Evolutionary conservation across 2,113 vertebrate species (phyloP), one percentile per base, ranked within the genome.

Genomic region (Reinhardtius hippoglossoides): DNA sequence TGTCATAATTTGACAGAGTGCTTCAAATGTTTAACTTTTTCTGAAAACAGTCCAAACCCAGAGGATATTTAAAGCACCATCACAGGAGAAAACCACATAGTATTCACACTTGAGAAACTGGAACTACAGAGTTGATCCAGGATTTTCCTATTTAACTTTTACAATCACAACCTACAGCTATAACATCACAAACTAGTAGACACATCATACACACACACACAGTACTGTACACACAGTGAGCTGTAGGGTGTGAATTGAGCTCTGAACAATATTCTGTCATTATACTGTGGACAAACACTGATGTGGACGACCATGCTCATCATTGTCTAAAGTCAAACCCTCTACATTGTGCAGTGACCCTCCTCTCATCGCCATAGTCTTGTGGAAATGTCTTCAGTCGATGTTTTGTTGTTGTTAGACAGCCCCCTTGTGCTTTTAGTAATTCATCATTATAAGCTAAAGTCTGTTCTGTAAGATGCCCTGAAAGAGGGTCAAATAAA

Each of bases 321-420:
- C 84, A 72, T 24, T 50, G 76, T 91, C 71, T 81, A 69, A 75
- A 84, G 64, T 83, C 77, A 76, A 73, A 21, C 40, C 56, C 56
- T 76, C 69, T 48, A 87, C 87, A 89, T 91, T 58, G 87, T 91
- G 74, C 78, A 71, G 82, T 89, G 85, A 88, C 67, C 63, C 75
- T 63, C 50, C 75, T 66, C 76, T 87, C 90, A 91, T 90, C 42
- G 81, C 77, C 90, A 91, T 91, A 86, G 87, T 90, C 73, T 89
- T 91, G 90, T 92, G 89, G 79, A 88, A 88, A 86, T 88, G 85
- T 91, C 71, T 82, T 74, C 31, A 84, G 78, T 87, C n/a, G 37
- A 82, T 92, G 74, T 89, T 76, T 54, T 54, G 46, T 78, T 88
- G 83, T 89, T 80, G 58, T 79, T 79, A 82, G 83, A 89, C 50